Conservation (phyloP, 1,140 invertebrate species). For the Pseudomyrmex flavicornis region DNA sequence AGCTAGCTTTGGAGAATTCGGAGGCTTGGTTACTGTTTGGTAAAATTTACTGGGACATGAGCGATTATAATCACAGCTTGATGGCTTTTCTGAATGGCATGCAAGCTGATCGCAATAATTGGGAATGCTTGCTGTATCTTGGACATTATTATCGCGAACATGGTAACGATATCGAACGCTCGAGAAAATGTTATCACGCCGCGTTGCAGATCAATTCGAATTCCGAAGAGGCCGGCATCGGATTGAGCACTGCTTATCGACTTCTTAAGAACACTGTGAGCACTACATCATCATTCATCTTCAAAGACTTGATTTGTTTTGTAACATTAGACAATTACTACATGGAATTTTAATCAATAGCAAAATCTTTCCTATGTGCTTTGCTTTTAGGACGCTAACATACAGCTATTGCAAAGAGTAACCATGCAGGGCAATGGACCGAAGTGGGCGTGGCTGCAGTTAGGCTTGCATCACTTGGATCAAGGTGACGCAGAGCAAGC, state of each 20-base stretch:
- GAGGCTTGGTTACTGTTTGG: constrained; percentile 88
- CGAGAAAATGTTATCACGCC: constrained; percentile 93
- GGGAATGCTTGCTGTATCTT: constrained; percentile 90
- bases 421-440: constrained; percentile 85
- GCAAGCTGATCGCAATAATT: constrained; percentile 90
- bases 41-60: constrained; percentile 88
- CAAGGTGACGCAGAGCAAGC: constrained; percentile 89
- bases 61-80: constrained; percentile 87
- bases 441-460: constrained; percentile 92
- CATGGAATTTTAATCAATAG: neutral
- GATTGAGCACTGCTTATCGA: constrained; percentile 91
- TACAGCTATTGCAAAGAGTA: constrained; percentile 88
- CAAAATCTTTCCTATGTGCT: neutral
- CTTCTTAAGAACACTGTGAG: constrained; percentile 88
- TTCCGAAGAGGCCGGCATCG: constrained; percentile 88
- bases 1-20: constrained; percentile 83
- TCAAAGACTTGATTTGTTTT: neutral
- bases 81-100: constrained; percentile 90
- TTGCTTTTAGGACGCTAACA: constrained; percentile 87
- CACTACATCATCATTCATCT: constrained; percentile 10
- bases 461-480: constrained; percentile 92
- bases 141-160: constrained; percentile 90
- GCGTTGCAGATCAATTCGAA: constrained; percentile 90
- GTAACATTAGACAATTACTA: neutral
- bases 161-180: constrained; percentile 88